These are phyloP conservation scores for Verasper variegatus DNA, from an alignment of 2,113 vertebrate genomes.

Conservation along the genomic window DNA sequence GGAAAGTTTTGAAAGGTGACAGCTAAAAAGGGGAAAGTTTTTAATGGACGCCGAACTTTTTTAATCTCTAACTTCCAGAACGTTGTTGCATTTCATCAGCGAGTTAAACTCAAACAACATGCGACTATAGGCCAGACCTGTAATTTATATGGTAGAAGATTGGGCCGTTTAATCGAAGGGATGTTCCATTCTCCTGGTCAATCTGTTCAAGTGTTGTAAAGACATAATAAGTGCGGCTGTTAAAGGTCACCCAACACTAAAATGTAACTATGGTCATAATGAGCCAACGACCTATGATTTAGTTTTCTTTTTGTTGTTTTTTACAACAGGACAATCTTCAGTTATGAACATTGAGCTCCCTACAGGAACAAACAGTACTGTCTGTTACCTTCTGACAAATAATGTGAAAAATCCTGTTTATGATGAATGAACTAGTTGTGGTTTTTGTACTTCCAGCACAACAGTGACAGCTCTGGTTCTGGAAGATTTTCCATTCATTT, in stretches of 20 bases:
- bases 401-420: too few species aligned
- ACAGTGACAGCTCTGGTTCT: too few species aligned
- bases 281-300: background rate
- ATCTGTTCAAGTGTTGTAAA: background rate
- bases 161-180: background rate
- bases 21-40: conserved; percentile 16
- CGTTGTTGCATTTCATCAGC: background rate
- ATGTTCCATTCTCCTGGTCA: background rate
- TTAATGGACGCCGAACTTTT: conserved; percentile 10
- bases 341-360: background rate
- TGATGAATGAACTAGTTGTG: background rate
- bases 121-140: background rate
- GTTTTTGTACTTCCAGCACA: background rate
- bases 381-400: background rate
- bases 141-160: background rate
- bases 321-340: too few species aligned
- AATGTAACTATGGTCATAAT: background rate
- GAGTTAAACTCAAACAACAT: background rate
- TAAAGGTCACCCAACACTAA: conserved; percentile 5
- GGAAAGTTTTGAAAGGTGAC: conserved; percentile 44
- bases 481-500: too few species aligned
- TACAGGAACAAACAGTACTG: background rate
- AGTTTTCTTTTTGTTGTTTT: background rate
- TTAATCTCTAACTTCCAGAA: background rate
- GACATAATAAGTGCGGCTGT: background rate